Evolutionary conservation across 2,797 vertebrate genomes (phyloP).

Genomic region (Rousettus madagascariensis): DNA sequence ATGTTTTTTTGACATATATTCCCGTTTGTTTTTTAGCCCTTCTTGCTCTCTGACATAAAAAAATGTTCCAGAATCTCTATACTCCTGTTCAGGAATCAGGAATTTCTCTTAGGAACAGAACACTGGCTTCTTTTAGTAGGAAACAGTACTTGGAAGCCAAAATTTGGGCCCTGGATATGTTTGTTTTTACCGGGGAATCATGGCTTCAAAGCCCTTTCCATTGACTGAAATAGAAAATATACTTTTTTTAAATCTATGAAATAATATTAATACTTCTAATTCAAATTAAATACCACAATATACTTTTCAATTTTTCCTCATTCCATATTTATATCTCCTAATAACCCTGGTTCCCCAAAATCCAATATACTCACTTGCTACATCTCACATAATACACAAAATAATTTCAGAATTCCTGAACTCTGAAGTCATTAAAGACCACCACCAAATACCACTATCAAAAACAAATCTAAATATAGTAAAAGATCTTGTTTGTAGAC

Average conservation of each 20-base stretch:
- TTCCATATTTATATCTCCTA: not conserved
- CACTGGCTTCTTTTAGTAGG: not conserved
- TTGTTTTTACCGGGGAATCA: not conserved
- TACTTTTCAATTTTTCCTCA: not conserved
- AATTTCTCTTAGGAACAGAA: not conserved
- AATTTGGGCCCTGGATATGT: not conserved
- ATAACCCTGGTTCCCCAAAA: not conserved
- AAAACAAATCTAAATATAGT: not conserved
- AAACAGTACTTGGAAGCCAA: conserved; percentile 1
- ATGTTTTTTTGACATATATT: not conserved
- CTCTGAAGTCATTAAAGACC: too few species aligned
- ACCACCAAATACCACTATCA: not conserved
- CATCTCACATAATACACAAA: not conserved
- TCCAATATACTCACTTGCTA: not conserved
- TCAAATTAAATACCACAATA: not conserved
- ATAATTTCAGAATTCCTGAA: conserved; percentile 5
- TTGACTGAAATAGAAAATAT: not conserved
- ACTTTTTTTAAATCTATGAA: not conserved
- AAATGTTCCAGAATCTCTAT: not conserved
- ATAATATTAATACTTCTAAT: not conserved
- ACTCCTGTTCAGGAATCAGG: not conserved
- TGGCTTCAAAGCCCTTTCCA: not conserved
- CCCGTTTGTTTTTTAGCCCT: not conserved
- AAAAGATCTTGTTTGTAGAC: not conserved
- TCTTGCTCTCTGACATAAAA: not conserved